Base-by-base conservation (phyloP, 2,888 invertebrate species). In the Rhabditophanes sp. region DNA sequence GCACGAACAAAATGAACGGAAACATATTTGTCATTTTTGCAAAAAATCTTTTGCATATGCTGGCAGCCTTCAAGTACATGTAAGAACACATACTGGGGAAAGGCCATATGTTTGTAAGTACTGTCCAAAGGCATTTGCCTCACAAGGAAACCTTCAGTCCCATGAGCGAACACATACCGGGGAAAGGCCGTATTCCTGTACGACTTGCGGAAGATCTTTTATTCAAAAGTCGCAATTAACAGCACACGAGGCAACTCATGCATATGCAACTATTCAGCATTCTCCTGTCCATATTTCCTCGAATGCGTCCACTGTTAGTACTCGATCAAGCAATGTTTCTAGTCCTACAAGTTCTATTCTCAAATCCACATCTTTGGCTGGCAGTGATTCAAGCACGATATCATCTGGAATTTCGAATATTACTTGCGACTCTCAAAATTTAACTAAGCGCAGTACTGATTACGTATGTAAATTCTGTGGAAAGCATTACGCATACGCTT, bases 221-320 rank as follows among this genome's bases (percentile, higher is more conserved):
- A 62, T 60, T 17, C 59, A 64, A 54, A 63, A 65, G 33, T 60
- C 58, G 0, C 62, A 64, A 39, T 39, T 64, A 30, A 58, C 61
- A 3, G 57, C 56, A 1, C 64, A 64, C 40, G 62, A 61, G 38
- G 56, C 58, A 11, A 61, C 58, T 3, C 64, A 64, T 33, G 23
- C 28, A 7, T 21, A 27, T 18, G 7, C 15, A 18, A 14, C n/a
- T 14, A 9, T 16, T n/a, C n/a, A n/a, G n/a, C n/a, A n/a, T n/a
- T n/a, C n/a, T n/a, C n/a, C n/a, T n/a, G n/a, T n/a, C n/a, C n/a
- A n/a, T n/a, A n/a, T n/a, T n/a, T n/a, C n/a, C n/a, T n/a, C n/a
- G n/a, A n/a, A n/a, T n/a, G n/a, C n/a, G n/a, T n/a, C n/a, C n/a
- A n/a, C n/a, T n/a, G n/a, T n/a, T n/a, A n/a, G n/a, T n/a, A n/a